A percentile compares a stretch with the other conserved stretches of the same genome.
These are phyloP conservation scores for Macropodus opercularis DNA, from an alignment of 2,797 vertebrate species.

Conservation along the genomic window DNA sequence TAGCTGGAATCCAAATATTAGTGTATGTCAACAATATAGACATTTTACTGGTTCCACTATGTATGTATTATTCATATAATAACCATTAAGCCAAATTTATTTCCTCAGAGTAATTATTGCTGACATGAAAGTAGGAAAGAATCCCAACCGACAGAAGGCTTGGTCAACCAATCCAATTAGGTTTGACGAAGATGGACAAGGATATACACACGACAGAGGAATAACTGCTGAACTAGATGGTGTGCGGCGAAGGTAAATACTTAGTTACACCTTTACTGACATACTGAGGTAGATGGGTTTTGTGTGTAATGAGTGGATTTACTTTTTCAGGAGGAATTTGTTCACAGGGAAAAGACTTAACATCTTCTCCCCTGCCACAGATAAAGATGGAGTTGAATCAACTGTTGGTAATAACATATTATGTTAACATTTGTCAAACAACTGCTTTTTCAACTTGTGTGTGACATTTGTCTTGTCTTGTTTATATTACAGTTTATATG, in stretches of 20 bases:
- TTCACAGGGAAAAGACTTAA: slow-evolving; percentile 83
- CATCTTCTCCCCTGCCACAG: slow-evolving; percentile 81
- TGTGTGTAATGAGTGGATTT: slow-evolving; percentile 2
- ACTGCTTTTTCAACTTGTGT: no score
- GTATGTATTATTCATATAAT: neutral
- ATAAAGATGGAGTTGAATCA: slow-evolving; percentile 57
- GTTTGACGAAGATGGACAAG: slow-evolving; percentile 84
- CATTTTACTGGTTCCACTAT: neutral
- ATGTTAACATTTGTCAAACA: no score
- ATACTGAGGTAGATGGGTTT: neutral
- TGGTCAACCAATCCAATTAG: slow-evolving; percentile 74
- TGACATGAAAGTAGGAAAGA: slow-evolving; percentile 87
- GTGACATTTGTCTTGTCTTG: neutral
- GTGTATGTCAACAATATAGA: neutral
- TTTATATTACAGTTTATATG: neutral
- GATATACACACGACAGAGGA: slow-evolving; percentile 49
- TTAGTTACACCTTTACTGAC: neutral
- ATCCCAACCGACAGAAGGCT: slow-evolving; percentile 20
- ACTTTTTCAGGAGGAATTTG: slow-evolving; percentile 73
- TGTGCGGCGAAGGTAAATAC: slow-evolving; percentile 72
- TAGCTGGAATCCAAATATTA: neutral
- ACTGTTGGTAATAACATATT: slow-evolving; percentile 79
- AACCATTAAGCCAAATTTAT: slow-evolving; percentile 2
- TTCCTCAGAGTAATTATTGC: slow-evolving; percentile 84
- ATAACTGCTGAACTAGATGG: slow-evolving; percentile 55